phyloP scores from a whole-genome alignment of 1,140 invertebrate genomes.

The Cydia strobilella region DNA sequence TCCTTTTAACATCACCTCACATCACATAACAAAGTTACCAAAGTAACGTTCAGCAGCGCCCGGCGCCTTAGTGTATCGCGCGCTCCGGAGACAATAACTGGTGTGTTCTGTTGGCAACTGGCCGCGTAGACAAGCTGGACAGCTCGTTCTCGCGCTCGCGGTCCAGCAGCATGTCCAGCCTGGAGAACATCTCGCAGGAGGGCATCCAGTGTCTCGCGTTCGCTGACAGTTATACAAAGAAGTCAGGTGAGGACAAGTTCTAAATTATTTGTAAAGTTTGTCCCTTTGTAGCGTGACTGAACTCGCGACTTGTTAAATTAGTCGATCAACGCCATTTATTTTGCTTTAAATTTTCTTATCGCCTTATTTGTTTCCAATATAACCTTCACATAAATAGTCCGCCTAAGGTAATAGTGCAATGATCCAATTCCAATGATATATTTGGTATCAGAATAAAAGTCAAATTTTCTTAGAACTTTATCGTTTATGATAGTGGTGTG shows the following conservation, averaged over 20 bases:
- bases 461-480: too few relatives aligned
- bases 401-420: too few relatives aligned
- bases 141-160: conserved; percentile 96
- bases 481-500: too few relatives aligned
- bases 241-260: conserved; percentile 86
- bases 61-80: not conserved
- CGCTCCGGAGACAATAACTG: conserved; percentile 55
- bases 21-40: not conserved
- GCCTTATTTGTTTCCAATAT: too few relatives aligned
- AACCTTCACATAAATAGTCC: too few relatives aligned
- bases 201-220: conserved; percentile 97
- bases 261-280: not conserved
- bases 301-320: too few relatives aligned
- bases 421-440: too few relatives aligned
- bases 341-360: too few relatives aligned
- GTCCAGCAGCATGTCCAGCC: conserved; percentile 97
- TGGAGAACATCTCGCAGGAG: conserved; percentile 97
- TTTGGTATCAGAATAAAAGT: too few relatives aligned
- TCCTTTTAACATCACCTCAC: not conserved
- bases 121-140: conserved; percentile 96
- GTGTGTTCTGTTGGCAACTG: conserved; percentile 80
- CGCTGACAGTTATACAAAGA: conserved; percentile 96
- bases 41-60: not conserved
- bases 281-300: too few relatives aligned
- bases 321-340: too few relatives aligned